phyloP scores from a whole-genome alignment of 2,888 invertebrate genomes.

The Melinaea menophilus region DNA sequence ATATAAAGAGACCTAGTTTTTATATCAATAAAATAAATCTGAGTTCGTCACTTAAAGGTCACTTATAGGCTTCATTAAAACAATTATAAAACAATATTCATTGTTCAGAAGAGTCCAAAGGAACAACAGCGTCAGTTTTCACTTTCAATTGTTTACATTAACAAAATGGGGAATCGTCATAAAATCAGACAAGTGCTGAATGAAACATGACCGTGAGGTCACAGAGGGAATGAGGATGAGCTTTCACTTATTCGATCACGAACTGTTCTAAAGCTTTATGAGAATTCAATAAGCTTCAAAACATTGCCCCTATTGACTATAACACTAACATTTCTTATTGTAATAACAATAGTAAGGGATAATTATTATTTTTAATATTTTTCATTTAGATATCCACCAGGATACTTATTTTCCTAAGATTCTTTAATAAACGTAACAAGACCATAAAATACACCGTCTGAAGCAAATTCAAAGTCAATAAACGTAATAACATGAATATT shows the following conservation, averaged over 20 bases:
- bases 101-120: neutral
- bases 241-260: conserved; percentile 5
- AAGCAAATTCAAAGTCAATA: too few relatives aligned
- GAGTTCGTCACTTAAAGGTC: too few relatives aligned
- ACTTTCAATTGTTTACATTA: conserved; percentile 5
- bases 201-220: conserved; percentile 1
- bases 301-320: neutral
- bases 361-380: too few relatives aligned
- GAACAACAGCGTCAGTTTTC: neutral
- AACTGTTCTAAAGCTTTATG: neutral
- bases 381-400: too few relatives aligned
- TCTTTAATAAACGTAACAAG: neutral
- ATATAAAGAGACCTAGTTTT: neutral
- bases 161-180: conserved; percentile 3
- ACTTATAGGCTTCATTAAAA: too few relatives aligned
- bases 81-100: neutral
- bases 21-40: neutral
- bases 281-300: neutral
- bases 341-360: too few relatives aligned
- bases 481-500: neutral
- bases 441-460: neutral
- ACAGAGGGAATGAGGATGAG: neutral
- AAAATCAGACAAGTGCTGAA: neutral
- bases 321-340: too few relatives aligned
- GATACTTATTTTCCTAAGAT: too few relatives aligned